Evolutionary conservation across 2,113 vertebrate genomes (phyloP).

Genomic region (Corynorhinus townsendii): DNA sequence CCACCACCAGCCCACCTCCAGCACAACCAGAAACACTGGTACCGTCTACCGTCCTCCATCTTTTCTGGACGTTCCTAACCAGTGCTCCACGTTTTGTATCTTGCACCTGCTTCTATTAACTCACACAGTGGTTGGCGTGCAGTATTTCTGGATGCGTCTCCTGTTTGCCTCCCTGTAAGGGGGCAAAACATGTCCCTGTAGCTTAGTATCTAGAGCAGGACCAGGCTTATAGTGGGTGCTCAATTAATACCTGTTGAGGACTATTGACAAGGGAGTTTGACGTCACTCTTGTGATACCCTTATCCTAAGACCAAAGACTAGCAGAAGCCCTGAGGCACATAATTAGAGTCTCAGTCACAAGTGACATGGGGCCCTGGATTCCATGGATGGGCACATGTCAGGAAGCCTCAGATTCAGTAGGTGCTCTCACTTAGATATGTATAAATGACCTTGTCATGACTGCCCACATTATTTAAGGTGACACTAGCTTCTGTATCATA

Average conservation of each 20-base stretch:
- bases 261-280: not conserved
- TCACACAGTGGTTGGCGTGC: not conserved
- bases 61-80: not conserved
- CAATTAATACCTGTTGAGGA: not conserved
- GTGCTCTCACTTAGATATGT: not conserved
- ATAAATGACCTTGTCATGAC: not conserved
- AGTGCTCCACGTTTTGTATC: not conserved
- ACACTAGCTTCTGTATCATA: not conserved
- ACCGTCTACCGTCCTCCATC: no score
- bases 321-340: not conserved
- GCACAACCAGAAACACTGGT: not conserved
- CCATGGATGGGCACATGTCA: fast-evolving
- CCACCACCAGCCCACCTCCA: not conserved
- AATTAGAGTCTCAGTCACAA: no score
- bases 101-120: not conserved
- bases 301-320: not conserved
- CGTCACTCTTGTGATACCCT: not conserved
- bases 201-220: not conserved
- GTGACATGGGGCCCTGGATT: not conserved
- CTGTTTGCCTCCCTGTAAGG: not conserved
- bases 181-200: not conserved
- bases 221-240: no score
- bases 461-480: not conserved
- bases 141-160: not conserved
- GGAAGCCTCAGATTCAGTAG: not conserved